Percentiles rank a stretch among this genome's conserved stretches.
Conservation (phyloP, 1,140 invertebrate genomes). For the Eupristina koningsbergeri region DNA sequence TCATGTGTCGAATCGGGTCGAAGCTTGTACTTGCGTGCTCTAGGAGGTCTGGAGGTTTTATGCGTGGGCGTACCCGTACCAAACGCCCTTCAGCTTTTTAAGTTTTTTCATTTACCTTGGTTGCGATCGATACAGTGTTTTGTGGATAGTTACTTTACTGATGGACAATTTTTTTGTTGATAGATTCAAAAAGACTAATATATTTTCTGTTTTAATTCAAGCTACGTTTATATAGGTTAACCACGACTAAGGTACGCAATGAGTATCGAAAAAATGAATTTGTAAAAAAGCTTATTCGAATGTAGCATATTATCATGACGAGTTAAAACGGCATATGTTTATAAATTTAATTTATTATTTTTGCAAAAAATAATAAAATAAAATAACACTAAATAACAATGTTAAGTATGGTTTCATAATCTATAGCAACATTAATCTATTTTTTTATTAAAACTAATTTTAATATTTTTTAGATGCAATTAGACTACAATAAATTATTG, state of each 20-base stretch:
- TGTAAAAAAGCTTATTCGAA: background rate
- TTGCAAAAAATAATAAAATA: too few species aligned
- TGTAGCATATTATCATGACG: background rate
- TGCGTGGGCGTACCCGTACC: background rate
- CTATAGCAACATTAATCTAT: too few species aligned
- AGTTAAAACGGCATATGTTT: background rate
- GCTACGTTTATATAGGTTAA: too few species aligned
- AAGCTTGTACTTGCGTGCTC: background rate
- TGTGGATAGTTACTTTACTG: background rate
- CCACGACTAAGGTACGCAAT: background rate
- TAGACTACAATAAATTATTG: background rate
- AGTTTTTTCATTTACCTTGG: background rate
- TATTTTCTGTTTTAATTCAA: too few species aligned
- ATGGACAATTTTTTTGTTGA: background rate
- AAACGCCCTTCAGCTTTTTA: background rate
- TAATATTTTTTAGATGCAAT: background rate
- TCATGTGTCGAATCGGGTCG: background rate
- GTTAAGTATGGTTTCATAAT: too few species aligned
- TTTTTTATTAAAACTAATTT: background rate
- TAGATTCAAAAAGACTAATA: background rate
- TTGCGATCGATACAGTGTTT: background rate
- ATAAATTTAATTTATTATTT: too few species aligned
- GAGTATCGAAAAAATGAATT: background rate
- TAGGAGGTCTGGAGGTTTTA: too few species aligned
- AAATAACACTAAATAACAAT: too few species aligned